Conservation (phyloP, 2,113 vertebrate genomes). For the Mormoops blainvillei region DNA sequence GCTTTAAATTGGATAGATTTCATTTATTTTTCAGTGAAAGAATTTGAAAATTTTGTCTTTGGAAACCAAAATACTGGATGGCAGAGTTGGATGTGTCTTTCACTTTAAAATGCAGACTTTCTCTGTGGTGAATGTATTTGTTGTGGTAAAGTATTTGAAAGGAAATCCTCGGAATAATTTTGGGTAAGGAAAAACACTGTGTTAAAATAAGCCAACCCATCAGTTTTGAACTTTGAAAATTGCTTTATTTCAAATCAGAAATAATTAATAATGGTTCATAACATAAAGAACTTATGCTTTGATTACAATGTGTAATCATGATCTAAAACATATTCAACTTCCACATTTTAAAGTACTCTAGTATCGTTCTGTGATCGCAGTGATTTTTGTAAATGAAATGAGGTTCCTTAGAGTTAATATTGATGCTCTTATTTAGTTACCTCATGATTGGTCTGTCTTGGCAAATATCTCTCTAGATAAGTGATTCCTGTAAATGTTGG, state of each 20-base stretch:
- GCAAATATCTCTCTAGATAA: constrained; percentile 12
- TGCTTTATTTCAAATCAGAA: constrained; percentile 44
- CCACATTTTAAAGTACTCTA: background rate
- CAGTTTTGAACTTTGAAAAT: constrained; percentile 39
- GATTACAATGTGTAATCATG: background rate
- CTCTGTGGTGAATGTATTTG: constrained; percentile 65
- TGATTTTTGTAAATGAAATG: constrained; percentile 13
- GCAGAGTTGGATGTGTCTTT: constrained; percentile 26
- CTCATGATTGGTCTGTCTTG: background rate
- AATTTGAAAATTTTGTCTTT: constrained; percentile 58
- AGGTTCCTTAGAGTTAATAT: background rate
- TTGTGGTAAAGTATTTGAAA: constrained; percentile 70
- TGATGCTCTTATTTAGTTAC: background rate
- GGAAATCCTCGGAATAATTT: constrained; percentile 66
- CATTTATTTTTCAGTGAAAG: constrained; percentile 30
- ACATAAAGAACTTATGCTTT: background rate
- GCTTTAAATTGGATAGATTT: constrained; percentile 53
- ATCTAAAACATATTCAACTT: constrained; percentile 19
- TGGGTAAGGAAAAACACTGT: constrained; percentile 51
- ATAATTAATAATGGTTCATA: constrained; percentile 43
- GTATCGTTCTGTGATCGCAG: background rate
- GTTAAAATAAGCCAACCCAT: constrained; percentile 47
- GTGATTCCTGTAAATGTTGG: constrained; percentile 26
- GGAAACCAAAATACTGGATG: constrained; percentile 48
- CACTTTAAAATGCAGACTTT: constrained; percentile 59